These are phyloP conservation scores for Ridgeia piscesae DNA, from an alignment of 1,140 invertebrate species.

Conservation along the genomic window DNA sequence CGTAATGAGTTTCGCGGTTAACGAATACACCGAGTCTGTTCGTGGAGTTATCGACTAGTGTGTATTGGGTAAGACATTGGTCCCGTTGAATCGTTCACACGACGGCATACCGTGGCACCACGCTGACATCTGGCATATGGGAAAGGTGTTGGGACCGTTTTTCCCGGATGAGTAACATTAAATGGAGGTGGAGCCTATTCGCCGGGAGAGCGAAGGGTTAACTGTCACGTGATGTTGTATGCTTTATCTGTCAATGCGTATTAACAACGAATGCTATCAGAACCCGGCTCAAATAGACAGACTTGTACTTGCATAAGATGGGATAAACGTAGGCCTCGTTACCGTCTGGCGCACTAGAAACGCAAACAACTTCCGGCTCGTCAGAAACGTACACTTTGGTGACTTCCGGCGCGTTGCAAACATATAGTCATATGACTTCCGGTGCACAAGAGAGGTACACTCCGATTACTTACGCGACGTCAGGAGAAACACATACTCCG, in stretches of 20 bases:
- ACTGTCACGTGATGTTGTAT: neutral
- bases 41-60: neutral
- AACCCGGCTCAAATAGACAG: neutral
- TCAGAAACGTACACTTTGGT: no score
- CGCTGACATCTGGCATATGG: neutral
- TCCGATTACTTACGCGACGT: no score
- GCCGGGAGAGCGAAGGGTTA: neutral
- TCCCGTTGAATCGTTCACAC: neutral
- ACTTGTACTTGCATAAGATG: neutral
- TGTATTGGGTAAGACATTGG: neutral
- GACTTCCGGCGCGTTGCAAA: no score
- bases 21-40: neutral
- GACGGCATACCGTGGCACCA: neutral
- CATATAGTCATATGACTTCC: no score
- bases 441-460: no score
- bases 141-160: neutral
- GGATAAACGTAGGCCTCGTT: no score
- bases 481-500: no score
- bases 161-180: neutral
- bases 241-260: neutral
- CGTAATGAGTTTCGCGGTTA: neutral
- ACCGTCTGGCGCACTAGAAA: no score
- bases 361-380: neutral
- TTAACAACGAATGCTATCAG: no score
- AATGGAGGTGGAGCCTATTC: neutral